Evolutionary conservation across 92 coral and sea anemone genomes (phyloP).

Genomic region (Paragorgia papillata): DNA sequence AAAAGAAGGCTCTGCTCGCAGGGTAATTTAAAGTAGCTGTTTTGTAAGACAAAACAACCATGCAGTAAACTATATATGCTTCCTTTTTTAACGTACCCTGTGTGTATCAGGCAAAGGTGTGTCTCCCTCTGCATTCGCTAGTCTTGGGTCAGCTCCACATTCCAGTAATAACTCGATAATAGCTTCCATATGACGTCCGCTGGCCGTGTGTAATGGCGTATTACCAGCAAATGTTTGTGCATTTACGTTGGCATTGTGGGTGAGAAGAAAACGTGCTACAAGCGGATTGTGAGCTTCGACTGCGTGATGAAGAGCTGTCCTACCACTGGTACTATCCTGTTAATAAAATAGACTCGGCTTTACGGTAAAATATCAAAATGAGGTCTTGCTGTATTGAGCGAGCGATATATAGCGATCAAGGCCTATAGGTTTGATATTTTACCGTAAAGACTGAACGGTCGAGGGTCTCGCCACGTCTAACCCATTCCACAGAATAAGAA

Average conservation of each 20-base stretch:
- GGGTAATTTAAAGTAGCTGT: no score
- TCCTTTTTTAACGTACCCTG: conserved; percentile 37
- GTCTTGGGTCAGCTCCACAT: conserved; percentile 80
- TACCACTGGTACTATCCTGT: conserved; percentile 92
- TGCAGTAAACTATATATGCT: no score
- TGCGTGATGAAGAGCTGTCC: conserved; percentile 96
- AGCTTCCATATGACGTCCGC: conserved; percentile 90
- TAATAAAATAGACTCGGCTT: no score
- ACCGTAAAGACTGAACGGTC: no score
- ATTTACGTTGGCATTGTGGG: conserved; percentile 83
- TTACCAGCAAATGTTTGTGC: conserved; percentile 87
- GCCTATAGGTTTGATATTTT: no score
- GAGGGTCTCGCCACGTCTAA: no score
- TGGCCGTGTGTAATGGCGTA: conserved; percentile 94
- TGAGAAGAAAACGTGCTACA: conserved; percentile 76
- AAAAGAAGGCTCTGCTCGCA: no score
- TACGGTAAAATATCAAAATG: no score
- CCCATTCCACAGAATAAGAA: no score
- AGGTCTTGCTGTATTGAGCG: no score
- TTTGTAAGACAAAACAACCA: no score
- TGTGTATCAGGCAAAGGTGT: conserved; percentile 54
- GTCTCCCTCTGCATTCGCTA: conserved; percentile 89
- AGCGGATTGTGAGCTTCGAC: conserved; percentile 82
- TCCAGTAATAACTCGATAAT: conserved; percentile 67
- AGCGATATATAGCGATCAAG: no score